Percentiles rank a stretch among this genome's conserved stretches.
These are phyloP conservation scores for Odocoileus hemionus DNA, from an alignment of 2,113 vertebrate genomes.

Conservation along the genomic window DNA sequence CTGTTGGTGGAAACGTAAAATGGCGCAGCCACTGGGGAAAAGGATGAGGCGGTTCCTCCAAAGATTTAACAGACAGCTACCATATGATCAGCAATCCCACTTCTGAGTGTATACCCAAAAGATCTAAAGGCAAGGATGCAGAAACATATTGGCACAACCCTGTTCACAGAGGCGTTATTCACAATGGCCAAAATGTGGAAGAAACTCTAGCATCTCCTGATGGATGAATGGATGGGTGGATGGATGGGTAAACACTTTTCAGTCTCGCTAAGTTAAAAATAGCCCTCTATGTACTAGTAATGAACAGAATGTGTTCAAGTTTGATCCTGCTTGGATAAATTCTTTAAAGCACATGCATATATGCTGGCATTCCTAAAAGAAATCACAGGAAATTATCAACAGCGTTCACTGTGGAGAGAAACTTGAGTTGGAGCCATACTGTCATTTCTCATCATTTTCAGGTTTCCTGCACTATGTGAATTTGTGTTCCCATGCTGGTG, in stretches of 20 bases:
- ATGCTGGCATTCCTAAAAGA: background rate
- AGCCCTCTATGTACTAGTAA: background rate
- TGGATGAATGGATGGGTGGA: background rate
- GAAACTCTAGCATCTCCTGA: background rate
- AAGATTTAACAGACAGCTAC: background rate
- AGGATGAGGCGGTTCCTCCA: background rate
- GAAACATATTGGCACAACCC: background rate
- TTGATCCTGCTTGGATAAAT: background rate
- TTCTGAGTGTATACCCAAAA: background rate
- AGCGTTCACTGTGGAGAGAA: background rate
- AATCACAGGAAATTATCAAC: background rate
- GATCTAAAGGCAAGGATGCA: background rate
- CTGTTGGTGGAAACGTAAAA: background rate
- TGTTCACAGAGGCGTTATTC: background rate
- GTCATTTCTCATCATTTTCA: background rate
- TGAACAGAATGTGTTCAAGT: background rate
- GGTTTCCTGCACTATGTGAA: background rate
- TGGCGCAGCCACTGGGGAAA: background rate
- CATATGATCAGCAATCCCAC: background rate
- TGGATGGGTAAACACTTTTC: background rate
- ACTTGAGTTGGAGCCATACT: background rate
- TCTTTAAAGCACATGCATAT: background rate
- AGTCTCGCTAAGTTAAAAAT: background rate
- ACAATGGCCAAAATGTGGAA: background rate
- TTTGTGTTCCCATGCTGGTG: background rate